Conservation (phyloP, 2,797 vertebrate species). For the Galagoides demidoff region DNA sequence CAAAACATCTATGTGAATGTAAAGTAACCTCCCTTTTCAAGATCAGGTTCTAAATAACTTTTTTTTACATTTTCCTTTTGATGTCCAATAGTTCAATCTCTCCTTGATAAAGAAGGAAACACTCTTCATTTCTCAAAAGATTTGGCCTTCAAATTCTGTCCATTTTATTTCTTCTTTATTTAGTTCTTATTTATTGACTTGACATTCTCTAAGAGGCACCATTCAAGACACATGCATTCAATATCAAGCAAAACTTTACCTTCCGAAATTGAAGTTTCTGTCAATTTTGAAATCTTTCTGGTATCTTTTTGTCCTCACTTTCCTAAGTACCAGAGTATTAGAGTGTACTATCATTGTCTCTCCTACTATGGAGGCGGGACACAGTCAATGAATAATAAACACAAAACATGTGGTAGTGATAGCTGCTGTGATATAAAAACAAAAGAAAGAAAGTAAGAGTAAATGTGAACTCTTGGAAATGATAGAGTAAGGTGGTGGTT, state of each 20-base stretch:
- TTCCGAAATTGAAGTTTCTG: not conserved
- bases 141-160: not conserved
- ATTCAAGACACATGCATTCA: not conserved
- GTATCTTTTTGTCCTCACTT: not conserved
- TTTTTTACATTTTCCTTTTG: slow-evolving; percentile 10
- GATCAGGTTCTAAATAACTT: not conserved
- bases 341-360: not conserved
- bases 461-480: too few relatives aligned
- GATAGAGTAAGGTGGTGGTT: too few relatives aligned
- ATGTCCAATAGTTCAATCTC: not conserved
- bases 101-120: not conserved
- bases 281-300: not conserved
- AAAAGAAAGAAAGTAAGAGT: too few relatives aligned
- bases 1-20: not conserved
- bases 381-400: not conserved
- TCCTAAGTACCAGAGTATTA: not conserved
- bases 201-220: not conserved
- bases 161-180: not conserved
- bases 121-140: not conserved
- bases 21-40: not conserved
- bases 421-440: not conserved
- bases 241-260: not conserved
- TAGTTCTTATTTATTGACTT: not conserved
- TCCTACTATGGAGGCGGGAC: not conserved
- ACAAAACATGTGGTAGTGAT: not conserved